Base-by-base conservation (phyloP, 2,797 vertebrate species). In the Mus caroli region DNA sequence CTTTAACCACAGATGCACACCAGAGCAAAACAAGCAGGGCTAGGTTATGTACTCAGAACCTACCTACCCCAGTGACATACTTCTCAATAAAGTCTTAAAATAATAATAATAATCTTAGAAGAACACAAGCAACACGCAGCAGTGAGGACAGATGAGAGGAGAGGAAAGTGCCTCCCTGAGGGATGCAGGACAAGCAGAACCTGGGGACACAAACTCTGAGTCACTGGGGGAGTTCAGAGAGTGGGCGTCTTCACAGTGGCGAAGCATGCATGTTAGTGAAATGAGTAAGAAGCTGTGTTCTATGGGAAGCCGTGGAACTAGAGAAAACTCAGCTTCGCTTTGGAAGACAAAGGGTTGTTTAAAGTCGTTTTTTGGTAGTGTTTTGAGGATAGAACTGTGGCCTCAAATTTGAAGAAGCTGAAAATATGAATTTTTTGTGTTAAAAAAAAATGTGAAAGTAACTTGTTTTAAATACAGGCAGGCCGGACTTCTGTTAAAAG, bases 401-500 rank as follows among this genome's bases (percentile, higher is more conserved):
- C 67, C 40, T 96, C 73, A 22, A 60, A 76, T 52, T 94, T 34
- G 64, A 60, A 96, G 46, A 88, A 86, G 22, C 58, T 62, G 37
- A 34, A 92, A 93, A 56, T 89, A 52, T 50, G 22, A 50, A n/a
- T 84, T 87, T 87, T 83, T 87, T 85, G 3, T 67, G 13, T 92
- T 52, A 69, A 56, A 56, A 52, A 54, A 50, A 11, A 7, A 24
- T 64, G 78, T 67, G 83, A 34, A 52, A 56, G 12, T 94, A 34
- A 28, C 34, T 62, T 54, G 28, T 58, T 60, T 92, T 78, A 90
- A 90, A 52, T 52, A 71, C 26, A 52, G 79, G 34, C 28, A 78
- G 34, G 34, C 69, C 46, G 64, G 94, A 52, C 60, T 14, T 34
- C 40, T 34, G 19, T 67, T 64, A 50, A 8, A 75, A 64, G 50